Evolutionary conservation across 2,888 invertebrate species (phyloP).

Genomic region (Leptothorax acervorum): DNA sequence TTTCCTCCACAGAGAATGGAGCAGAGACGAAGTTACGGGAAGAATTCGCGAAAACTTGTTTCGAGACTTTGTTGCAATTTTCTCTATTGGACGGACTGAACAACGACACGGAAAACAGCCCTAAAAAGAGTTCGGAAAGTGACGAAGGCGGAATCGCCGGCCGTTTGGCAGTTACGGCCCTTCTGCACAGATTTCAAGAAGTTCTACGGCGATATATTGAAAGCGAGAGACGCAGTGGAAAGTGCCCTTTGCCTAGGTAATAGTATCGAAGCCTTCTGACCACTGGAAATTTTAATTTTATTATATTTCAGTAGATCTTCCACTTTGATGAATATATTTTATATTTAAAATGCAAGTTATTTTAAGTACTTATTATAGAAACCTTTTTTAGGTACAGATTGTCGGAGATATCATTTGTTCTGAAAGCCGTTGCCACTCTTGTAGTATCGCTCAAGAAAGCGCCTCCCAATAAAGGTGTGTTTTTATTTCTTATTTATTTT

Average conservation of each 20-base stretch:
- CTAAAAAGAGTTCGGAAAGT: slow-evolving; percentile 76
- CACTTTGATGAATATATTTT: neutral
- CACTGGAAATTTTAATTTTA: neutral
- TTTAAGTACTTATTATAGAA: slow-evolving; percentile 77
- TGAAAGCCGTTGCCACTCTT: slow-evolving; percentile 97
- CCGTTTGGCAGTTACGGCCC: slow-evolving; percentile 95
- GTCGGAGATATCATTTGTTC: slow-evolving; percentile 97
- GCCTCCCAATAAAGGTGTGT: slow-evolving; percentile 92
- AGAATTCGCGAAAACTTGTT: slow-evolving; percentile 98
- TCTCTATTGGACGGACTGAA: slow-evolving; percentile 92
- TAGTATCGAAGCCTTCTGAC: slow-evolving; percentile 61
- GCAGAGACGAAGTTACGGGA: slow-evolving; percentile 91
- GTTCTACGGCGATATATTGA: slow-evolving; percentile 95
- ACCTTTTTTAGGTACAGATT: slow-evolving; percentile 91
- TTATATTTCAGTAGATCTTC: neutral
- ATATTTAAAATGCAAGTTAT: slow-evolving; percentile 53
- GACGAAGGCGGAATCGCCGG: slow-evolving; percentile 89
- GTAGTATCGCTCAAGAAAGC: slow-evolving; percentile 97
- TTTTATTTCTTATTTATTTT: slow-evolving; percentile 14
- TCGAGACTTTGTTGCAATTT: slow-evolving; percentile 97
- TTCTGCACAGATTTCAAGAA: slow-evolving; percentile 96
- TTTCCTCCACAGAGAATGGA: slow-evolving; percentile 77
- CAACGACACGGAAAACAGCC: slow-evolving; percentile 79
- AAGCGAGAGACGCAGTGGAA: slow-evolving; percentile 93
- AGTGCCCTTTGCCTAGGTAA: slow-evolving; percentile 94